A percentile compares a stretch with the other conserved stretches of the same genome.
Evolutionary conservation across 2,888 invertebrate species (phyloP).

Genomic region (Chloromyia formosa): DNA sequence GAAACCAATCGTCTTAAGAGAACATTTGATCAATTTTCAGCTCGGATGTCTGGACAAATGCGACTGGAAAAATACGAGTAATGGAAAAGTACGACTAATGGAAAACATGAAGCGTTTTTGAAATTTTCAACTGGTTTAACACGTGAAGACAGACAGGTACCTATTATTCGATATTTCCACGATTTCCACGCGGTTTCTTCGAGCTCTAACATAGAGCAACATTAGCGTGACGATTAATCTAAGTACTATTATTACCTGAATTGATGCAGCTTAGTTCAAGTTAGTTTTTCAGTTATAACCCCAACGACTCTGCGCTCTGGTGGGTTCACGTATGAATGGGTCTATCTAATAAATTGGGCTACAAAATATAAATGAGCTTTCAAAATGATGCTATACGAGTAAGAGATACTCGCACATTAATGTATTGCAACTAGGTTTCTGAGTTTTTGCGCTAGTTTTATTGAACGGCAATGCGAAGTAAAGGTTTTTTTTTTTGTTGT

Average conservation of each 20-base stretch:
- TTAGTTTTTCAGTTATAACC: not conserved
- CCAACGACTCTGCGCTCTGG: too few relatives aligned
- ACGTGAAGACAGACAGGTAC: not conserved
- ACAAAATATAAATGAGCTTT: too few relatives aligned
- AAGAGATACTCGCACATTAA: too few relatives aligned
- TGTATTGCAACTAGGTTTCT: too few relatives aligned
- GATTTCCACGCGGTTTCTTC: not conserved
- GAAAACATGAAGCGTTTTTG: too few relatives aligned
- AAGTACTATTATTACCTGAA: not conserved
- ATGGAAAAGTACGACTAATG: too few relatives aligned
- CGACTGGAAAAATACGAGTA: not conserved
- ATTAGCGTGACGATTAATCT: not conserved
- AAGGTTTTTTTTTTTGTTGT: too few relatives aligned
- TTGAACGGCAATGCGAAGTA: too few relatives aligned
- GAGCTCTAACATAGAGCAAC: not conserved
- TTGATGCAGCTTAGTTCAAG: not conserved
- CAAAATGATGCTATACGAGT: too few relatives aligned
- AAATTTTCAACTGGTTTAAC: not conserved
- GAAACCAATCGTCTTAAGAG: not conserved
- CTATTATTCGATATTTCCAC: not conserved
- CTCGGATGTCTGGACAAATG: not conserved
- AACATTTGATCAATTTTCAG: not conserved
- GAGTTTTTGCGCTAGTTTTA: too few relatives aligned
- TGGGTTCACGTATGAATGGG: too few relatives aligned
- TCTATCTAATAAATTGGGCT: too few relatives aligned